These are phyloP conservation scores for Eleginops maclovinus DNA, from an alignment of 2,113 vertebrate genomes.

Conservation along the genomic window DNA sequence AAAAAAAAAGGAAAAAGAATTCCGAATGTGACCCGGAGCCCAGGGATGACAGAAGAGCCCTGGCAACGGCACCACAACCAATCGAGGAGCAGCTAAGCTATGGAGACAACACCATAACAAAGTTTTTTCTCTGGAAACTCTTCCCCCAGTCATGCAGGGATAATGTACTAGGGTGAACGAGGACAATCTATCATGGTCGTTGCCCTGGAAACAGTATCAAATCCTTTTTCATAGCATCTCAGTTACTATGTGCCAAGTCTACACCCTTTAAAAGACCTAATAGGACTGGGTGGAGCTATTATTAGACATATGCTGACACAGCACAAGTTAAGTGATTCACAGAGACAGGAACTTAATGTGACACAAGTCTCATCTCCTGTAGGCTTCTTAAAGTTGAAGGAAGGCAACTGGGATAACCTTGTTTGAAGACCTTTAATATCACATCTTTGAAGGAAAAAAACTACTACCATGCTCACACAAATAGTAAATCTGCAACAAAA, in stretches of 20 bases:
- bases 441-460: slow-evolving; percentile 1
- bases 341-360: slow-evolving; percentile 53
- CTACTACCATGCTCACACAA: background rate
- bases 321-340: slow-evolving; percentile 64
- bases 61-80: slow-evolving; percentile 30
- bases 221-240: slow-evolving; percentile 36
- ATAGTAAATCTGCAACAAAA: background rate
- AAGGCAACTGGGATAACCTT: background rate
- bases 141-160: slow-evolving; percentile 33
- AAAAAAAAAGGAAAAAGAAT: no score
- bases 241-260: slow-evolving; percentile 28
- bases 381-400: slow-evolving; percentile 61
- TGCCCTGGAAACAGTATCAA: slow-evolving; percentile 55
- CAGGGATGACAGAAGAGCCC: slow-evolving; percentile 11
- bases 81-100: slow-evolving; percentile 22
- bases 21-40: background rate
- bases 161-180: slow-evolving; percentile 23
- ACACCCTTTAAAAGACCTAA: slow-evolving; percentile 47
- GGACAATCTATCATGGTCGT: slow-evolving; percentile 31
- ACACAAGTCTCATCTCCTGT: slow-evolving; percentile 55
- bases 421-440: slow-evolving; percentile 12
- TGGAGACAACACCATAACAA: slow-evolving; percentile 16
- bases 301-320: slow-evolving; percentile 69
- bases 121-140: slow-evolving; percentile 24
- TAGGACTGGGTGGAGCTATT: slow-evolving; percentile 61